Evolutionary conservation across 1,140 invertebrate species (phyloP).

Genomic region (Acromyrmex echinatior): DNA sequence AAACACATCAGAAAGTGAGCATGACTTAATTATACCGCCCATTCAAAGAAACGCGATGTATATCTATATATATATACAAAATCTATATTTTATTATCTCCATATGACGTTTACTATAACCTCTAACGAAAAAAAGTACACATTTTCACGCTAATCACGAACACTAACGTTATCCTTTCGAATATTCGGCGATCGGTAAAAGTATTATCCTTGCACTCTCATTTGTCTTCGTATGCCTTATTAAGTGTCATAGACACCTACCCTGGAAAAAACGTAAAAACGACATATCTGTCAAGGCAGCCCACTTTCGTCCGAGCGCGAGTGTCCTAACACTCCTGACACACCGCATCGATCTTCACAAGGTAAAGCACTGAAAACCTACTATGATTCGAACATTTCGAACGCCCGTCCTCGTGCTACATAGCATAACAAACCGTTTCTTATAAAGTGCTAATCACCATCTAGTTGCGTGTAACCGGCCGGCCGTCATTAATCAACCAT

Average conservation of each 20-base stretch:
- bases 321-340: constrained; percentile 1
- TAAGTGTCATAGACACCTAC: constrained; percentile 7
- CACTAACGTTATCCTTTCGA: neutral
- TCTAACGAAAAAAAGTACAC: neutral
- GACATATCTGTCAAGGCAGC: neutral
- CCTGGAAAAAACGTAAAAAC: neutral
- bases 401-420: constrained; percentile 6
- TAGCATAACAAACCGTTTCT: neutral
- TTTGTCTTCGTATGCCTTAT: neutral
- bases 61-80: neutral
- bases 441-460: neutral
- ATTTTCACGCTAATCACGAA: neutral
- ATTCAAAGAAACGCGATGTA: neutral
- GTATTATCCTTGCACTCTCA: neutral
- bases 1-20: neutral
- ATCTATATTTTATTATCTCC: neutral
- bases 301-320: constrained; percentile 19
- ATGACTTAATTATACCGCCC: neutral
- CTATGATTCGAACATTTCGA: neutral
- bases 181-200: neutral
- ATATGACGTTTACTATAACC: neutral
- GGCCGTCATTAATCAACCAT: neutral
- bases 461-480: neutral
- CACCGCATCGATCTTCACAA: constrained; percentile 17
- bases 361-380: neutral